Base-by-base conservation (phyloP, 2,888 invertebrate species). In the Andrena marginata region DNA sequence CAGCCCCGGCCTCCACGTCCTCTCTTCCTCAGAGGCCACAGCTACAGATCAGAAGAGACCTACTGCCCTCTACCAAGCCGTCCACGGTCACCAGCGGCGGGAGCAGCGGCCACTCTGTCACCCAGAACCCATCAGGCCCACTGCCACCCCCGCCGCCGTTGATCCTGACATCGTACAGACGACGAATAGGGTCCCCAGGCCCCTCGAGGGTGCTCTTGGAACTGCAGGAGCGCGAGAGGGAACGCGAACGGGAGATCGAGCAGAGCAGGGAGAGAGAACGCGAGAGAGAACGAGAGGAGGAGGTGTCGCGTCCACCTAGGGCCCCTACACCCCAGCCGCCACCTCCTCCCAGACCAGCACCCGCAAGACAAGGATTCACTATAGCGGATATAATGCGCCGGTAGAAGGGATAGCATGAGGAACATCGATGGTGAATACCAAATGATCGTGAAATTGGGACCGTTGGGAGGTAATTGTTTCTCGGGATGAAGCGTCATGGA, bases 301-400 rank as follows among this genome's bases (percentile, higher is more conserved):
- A 95, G 89, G 94, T 94, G 60, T 94, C 86, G 1, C 86, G 91
- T 79, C 90, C 90, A 10, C 90, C 92, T 8, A 92, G 92, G 65
- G 92, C 91, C 29, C 92, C 92, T 4, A 94, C 93, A 63, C 94
- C 93, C 1, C 94, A 95, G 1, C 95, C 95, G 56, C 95, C 95
- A 26, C 96, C 96, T 80, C 95, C 95, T 60, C 95, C 95, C 0
- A 95, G 95, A 88, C 96, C 96, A 10, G 95, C 97, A 1, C 95
- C 95, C 4, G 95, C 95, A 87, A 97, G 97, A 91, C 97, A 97
- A 92, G 98, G 98, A 23, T 98, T 98, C 94, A 98, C 97, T 92
- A 98, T 98, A 95, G 98, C 97, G 92, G 98, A 98, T 89, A 98
- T 98, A 88, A 98, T 98, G 98, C 96, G 98, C 91, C 97, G 97